A percentile compares a stretch with the other conserved stretches of the same genome.
Conservation (phyloP, 2,888 invertebrate species). For the Drosophila paracracens region DNA sequence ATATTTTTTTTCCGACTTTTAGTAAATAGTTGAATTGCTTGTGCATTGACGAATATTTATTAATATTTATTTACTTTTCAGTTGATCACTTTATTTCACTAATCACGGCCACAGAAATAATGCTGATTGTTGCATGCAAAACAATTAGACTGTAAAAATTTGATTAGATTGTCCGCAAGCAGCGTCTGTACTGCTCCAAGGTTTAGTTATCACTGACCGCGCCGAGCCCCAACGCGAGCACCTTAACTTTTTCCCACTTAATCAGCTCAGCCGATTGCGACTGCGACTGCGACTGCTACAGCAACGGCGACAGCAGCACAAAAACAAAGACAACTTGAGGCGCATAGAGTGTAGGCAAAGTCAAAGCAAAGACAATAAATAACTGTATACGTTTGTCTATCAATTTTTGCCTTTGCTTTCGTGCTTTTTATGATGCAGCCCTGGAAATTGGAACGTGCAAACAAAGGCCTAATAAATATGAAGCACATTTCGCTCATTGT, state of each 20-base stretch:
- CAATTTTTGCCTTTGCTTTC: conserved; percentile 21
- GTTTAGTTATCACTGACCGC: conserved; percentile 68
- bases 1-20: not conserved
- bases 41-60: not conserved
- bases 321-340: conserved; percentile 10
- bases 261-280: conserved; percentile 24
- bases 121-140: not conserved
- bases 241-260: conserved; percentile 62
- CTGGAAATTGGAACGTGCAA: conserved; percentile 43
- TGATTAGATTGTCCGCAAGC: conserved; percentile 2
- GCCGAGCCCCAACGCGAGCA: conserved; percentile 33
- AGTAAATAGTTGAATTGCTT: not conserved
- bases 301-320: not conserved
- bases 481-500: conserved; percentile 7
- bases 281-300: not conserved
- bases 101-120: not conserved
- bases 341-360: conserved; percentile 13
- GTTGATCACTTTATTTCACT: not conserved
- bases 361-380: conserved; percentile 39
- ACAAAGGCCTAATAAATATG: conserved; percentile 11
- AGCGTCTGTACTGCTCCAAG: conserved; percentile 46
- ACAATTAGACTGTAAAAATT: not conserved
- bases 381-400: conserved; percentile 11
- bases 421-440: conserved; percentile 31
- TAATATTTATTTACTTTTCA: not conserved